A percentile compares a stretch with the other conserved stretches of the same genome.
Conservation (phyloP, 1,140 invertebrate genomes). For the Carposina sasakii region DNA sequence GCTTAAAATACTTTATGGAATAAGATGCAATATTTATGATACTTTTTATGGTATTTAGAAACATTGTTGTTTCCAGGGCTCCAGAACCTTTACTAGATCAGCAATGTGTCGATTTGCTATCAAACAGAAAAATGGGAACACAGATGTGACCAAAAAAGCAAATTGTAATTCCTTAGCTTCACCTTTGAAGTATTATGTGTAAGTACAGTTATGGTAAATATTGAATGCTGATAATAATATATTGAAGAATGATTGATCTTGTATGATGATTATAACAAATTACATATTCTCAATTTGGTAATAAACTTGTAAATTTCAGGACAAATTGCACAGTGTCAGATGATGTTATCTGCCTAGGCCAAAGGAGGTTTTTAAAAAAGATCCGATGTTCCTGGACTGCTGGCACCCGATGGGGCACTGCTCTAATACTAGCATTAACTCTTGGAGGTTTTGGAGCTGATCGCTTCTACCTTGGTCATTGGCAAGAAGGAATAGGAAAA, state of each 20-base stretch:
- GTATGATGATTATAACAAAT: slow-evolving; percentile 8
- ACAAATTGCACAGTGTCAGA: slow-evolving; percentile 93
- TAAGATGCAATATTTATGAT: no score
- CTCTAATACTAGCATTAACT: slow-evolving; percentile 92
- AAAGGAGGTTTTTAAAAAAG: slow-evolving; percentile 89
- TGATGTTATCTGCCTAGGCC: slow-evolving; percentile 92
- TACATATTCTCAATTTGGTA: slow-evolving; percentile 11
- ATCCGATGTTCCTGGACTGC: slow-evolving; percentile 97
- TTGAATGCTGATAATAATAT: no score
- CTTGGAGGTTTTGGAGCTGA: slow-evolving; percentile 98
- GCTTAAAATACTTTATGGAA: no score
- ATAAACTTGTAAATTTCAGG: slow-evolving; percentile 65
- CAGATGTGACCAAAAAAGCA: slow-evolving; percentile 84
- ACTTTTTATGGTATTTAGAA: no score
- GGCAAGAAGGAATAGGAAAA: slow-evolving; percentile 98
- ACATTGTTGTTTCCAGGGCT: slow-evolving; percentile 78
- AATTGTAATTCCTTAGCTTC: slow-evolving; percentile 87
- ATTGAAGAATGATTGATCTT: slow-evolving; percentile 5
- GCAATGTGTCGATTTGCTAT: slow-evolving; percentile 94
- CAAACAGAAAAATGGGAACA: slow-evolving; percentile 93
- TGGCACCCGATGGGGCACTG: slow-evolving; percentile 97
- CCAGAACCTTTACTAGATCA: slow-evolving; percentile 78
- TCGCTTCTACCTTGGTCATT: slow-evolving; percentile 91
- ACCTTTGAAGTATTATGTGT: slow-evolving; percentile 73
- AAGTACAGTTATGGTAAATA: no score